Evolutionary conservation across 2,113 vertebrate genomes (phyloP).

Genomic region (Apistogramma diplotaenia): DNA sequence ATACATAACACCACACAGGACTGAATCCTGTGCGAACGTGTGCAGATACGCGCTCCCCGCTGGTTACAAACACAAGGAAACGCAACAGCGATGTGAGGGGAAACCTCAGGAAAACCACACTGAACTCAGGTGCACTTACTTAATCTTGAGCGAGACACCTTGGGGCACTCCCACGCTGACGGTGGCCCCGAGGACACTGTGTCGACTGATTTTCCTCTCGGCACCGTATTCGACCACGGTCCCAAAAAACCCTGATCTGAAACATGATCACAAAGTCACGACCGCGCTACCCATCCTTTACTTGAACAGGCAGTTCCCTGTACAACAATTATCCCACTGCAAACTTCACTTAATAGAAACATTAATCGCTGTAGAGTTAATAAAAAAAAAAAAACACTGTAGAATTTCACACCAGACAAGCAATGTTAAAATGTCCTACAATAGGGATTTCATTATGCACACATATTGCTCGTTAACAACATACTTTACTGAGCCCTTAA

Average conservation of each 20-base stretch:
- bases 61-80: neutral
- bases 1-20: neutral
- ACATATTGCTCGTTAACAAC: constrained; percentile 12
- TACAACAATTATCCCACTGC: neutral
- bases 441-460: neutral
- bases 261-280: constrained; percentile 19
- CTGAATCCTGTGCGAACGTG: neutral
- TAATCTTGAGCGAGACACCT: constrained; percentile 96
- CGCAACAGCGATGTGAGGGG: neutral
- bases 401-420: neutral
- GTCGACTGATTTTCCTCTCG: constrained; percentile 95
- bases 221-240: constrained; percentile 95
- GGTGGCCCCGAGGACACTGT: constrained; percentile 91
- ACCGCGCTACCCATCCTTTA: neutral
- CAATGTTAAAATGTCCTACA: neutral
- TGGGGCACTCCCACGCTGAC: constrained; percentile 95
- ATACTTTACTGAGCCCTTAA: constrained; percentile 97
- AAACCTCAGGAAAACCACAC: neutral
- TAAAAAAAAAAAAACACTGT: neutral
- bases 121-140: constrained; percentile 83
- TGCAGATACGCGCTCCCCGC: neutral
- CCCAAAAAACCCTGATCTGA: constrained; percentile 94
- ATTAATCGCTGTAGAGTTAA: neutral
- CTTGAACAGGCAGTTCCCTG: neutral
- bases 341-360: neutral